A percentile compares a stretch with the other conserved stretches of the same genome.
Evolutionary conservation across 2,113 vertebrate genomes (phyloP).

Genomic region (Mixornis gularis): DNA sequence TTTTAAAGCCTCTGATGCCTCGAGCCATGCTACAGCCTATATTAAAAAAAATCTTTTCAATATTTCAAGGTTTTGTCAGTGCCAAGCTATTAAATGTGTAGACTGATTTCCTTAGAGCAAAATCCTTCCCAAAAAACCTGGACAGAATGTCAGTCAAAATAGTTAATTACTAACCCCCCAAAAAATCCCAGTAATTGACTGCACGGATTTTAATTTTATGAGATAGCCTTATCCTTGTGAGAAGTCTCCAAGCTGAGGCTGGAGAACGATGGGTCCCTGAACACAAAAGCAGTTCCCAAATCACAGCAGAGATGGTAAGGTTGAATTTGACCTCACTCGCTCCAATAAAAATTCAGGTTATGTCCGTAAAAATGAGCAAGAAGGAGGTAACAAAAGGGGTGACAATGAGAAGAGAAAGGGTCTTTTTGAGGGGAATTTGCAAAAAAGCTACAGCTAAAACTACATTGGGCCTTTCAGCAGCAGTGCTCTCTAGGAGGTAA

Average conservation of each 20-base stretch:
- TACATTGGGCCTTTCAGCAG: background rate
- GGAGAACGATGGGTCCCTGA: background rate
- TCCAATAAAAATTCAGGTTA: background rate
- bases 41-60: conserved; percentile 17
- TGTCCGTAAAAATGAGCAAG: background rate
- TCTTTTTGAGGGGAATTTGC: background rate
- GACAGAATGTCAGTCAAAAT: conserved; percentile 33
- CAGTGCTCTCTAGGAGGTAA: background rate
- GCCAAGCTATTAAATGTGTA: conserved; percentile 16
- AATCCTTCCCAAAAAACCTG: background rate
- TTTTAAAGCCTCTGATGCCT: background rate
- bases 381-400: background rate
- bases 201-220: conserved; percentile 50
- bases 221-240: background rate
- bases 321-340: background rate
- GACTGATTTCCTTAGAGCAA: conserved; percentile 22
- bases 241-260: background rate
- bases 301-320: background rate
- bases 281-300: conserved; percentile 7
- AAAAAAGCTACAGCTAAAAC: background rate
- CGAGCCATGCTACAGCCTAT: background rate
- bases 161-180: conserved; percentile 31
- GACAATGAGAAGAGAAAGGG: background rate
- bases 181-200: conserved; percentile 19
- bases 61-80: conserved; percentile 24